Evolutionary conservation across 1,140 invertebrate genomes (phyloP).

Genomic region (Tetramorium alpestre): DNA sequence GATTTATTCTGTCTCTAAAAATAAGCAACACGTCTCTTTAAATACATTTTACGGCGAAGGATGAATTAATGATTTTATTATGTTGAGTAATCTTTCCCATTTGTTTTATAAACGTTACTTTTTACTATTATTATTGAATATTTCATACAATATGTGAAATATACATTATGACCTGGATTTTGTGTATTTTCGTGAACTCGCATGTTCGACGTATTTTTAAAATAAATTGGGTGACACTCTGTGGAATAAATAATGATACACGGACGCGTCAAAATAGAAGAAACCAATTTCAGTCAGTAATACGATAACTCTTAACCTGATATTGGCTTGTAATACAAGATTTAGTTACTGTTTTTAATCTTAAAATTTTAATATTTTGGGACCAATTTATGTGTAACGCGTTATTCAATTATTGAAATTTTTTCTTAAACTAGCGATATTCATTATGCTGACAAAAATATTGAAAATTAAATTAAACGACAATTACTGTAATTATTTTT

Average conservation of each 20-base stretch:
- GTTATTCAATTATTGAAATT: not conserved
- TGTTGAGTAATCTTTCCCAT: not conserved
- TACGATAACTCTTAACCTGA: not conserved
- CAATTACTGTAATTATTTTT: not conserved
- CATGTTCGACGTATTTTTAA: constrained; percentile 9
- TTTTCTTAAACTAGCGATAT: not conserved
- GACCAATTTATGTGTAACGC: not conserved
- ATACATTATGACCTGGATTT: constrained; percentile 5
- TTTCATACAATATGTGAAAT: not conserved
- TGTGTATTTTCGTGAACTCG: constrained; percentile 4
- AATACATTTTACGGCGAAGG: not conserved
- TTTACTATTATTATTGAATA: constrained; percentile 6
- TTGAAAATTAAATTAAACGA: not conserved
- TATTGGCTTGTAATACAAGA: constrained; percentile 26
- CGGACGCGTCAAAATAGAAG: constrained; percentile 5
- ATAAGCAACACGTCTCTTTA: not conserved
- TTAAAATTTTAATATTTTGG: not conserved
- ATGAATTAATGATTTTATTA: not conserved
- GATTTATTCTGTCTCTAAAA: not conserved
- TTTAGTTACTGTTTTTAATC: constrained; percentile 1
- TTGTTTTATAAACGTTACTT: not conserved
- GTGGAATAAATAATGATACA: constrained; percentile 36
- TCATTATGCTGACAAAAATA: not conserved
- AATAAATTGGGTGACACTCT: constrained; percentile 8
- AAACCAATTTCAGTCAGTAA: not conserved